Percentiles rank a stretch among this genome's conserved stretches.
phyloP scores from a whole-genome alignment of 2,797 vertebrate genomes.

The Sciaenops ocellatus region DNA sequence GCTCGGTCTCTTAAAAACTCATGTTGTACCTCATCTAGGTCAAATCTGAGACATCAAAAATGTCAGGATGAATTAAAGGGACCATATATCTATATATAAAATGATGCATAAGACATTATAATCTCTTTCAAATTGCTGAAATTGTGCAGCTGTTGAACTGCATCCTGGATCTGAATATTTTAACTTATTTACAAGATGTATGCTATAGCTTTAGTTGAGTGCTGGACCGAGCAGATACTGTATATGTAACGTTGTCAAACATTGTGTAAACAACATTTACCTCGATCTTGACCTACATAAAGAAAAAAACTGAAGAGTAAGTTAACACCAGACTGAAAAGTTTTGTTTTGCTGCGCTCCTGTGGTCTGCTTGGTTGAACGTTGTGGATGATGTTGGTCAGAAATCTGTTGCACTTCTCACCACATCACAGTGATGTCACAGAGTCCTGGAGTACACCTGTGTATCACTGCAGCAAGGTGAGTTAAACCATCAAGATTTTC shows the following conservation, averaged over 20 bases:
- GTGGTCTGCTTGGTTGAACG: not conserved
- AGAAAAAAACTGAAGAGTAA: not conserved
- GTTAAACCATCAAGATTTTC: not conserved
- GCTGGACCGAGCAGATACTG: not conserved
- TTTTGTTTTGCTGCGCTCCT: not conserved
- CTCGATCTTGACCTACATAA: not conserved
- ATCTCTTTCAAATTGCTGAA: not conserved
- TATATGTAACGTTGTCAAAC: not conserved
- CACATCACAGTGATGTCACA: not conserved
- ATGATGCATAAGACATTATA: not conserved
- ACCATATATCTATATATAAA: not conserved
- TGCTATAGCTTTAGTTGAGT: not conserved
- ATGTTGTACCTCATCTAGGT: not conserved
- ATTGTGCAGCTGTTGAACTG: not conserved
- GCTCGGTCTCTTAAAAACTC: too few relatives aligned
- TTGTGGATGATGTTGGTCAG: not conserved
- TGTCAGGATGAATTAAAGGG: not conserved
- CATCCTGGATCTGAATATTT: not conserved
- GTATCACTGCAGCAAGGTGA: not conserved
- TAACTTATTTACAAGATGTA: not conserved
- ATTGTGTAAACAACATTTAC: not conserved
- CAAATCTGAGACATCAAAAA: not conserved
- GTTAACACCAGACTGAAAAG: too few relatives aligned
- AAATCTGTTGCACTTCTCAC: not conserved
- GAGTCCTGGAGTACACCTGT: not conserved